Base-by-base conservation (phyloP, 2,797 vertebrate species). In the Chelon auratus region DNA sequence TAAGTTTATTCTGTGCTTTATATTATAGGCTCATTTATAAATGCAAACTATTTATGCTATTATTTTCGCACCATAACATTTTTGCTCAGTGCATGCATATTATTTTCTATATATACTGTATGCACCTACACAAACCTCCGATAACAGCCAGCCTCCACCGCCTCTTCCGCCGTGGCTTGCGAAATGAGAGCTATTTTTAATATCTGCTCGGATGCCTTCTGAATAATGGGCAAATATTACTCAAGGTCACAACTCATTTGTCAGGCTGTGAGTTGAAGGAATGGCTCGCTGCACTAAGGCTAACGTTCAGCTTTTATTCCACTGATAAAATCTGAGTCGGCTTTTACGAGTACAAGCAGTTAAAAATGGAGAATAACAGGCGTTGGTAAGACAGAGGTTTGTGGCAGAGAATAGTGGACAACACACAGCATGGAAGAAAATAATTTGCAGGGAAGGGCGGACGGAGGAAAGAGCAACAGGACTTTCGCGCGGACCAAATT, bases 151-250 rank as follows among this genome's bases (percentile, higher is more conserved):
- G 64, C 73, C 65, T 72, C 72, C 47, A 14, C 24, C 63, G 60
- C 60, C 69, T 81, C 61, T 76, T 79, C 43, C 57, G 53, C 75
- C 9, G 26, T 40, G 57, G 66, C 92, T 92, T 76, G 18, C 90
- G 91, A 94, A 95, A 95, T 89, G 80, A 89, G 91, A 92, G 90
- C 92, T 92, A 89, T 94, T 95, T 95, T 94, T 93, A 95, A 93
- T 92, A 90, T 92, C 90, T 94, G 93, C 93, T 93, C 83, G 81
- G 82, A 30, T 77, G 86, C 90, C 83, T 95, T 93, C 84, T 83
- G 92, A 95, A 93, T 94, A 95, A 94, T 87, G 90, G 92, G 89
- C 85, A 83, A 86, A 89, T 92, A 93, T 93, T 89, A 92, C 90
- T 94, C 93, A 94, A 96, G 95, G 95, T 95, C 89, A 84, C 77